Base-by-base conservation (phyloP, 2,888 invertebrate genomes). In the Noctua fimbriata region DNA sequence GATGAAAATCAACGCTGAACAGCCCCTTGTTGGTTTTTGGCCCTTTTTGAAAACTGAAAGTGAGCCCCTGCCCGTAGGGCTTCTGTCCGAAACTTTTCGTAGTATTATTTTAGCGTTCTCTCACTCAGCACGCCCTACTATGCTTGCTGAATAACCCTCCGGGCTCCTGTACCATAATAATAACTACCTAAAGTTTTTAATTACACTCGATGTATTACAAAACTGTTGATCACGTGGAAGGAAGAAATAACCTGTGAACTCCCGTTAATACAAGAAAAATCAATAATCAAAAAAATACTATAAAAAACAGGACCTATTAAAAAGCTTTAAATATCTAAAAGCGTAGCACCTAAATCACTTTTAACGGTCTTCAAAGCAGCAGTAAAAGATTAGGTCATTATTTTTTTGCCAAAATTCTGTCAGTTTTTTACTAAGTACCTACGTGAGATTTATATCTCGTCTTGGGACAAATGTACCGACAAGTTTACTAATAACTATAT, bases 311-410 rank as follows among this genome's bases (percentile, higher is more conserved):
- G 44, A 28, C n/a, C 44, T 36, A 49, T 47, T 69, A 60, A 80
- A 69, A 36, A 65, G 52, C n/a, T 71, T 32, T 58, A 71, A 73
- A 80, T 69, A 7, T 52, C 14, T 49, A 44, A 69, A 41, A 7
- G 41, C 41, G 41, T 63, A 58, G 28, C 28, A 41, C 60, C n/a
- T 80, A 63, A 79, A 81, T 67, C 67, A 67, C 69, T 24, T 69
- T 73, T 41, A 73, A 58, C 65, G 21, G 63, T 28, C 0, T 55
- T 21, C 14, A 32, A n/a, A 74, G 9, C 41, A 81, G 81, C 75
- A 66, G 75, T 81, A 66, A 81, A 44, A 24, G 12, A 63, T 12
- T 7, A 9, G 3, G 32, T 6, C 2, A 44, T 63, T 7, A 32
- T 49, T 44, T 41, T 7, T 67, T 32, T n/a, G 2, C 16, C 18